phyloP scores from a whole-genome alignment of 2,797 vertebrate genomes.

The Crenuchus spilurus region DNA sequence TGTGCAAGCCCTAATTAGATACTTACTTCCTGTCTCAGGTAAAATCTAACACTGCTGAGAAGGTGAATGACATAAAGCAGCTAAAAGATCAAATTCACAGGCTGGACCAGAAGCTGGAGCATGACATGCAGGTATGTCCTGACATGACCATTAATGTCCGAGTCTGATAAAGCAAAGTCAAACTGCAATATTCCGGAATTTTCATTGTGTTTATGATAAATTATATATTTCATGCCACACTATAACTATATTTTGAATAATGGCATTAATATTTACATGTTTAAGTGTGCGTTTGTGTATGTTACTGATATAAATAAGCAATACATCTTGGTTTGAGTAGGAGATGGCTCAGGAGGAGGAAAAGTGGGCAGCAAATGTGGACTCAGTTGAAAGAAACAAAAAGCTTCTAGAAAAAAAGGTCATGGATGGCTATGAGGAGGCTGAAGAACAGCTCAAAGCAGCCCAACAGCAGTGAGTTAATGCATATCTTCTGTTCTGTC shows the following conservation, averaged over 20 bases:
- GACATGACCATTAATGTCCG: too few species aligned
- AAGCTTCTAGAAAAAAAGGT: slow-evolving; percentile 77
- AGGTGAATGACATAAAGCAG: slow-evolving; percentile 76
- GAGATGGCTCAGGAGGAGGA: slow-evolving; percentile 73
- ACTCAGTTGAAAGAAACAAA: slow-evolving; percentile 71
- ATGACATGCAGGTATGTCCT: slow-evolving; percentile 72
- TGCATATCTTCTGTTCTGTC: neutral
- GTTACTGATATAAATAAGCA: neutral
- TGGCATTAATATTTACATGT: too few species aligned
- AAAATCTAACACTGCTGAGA: slow-evolving; percentile 74
- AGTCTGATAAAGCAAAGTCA: too few species aligned
- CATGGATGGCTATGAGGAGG: slow-evolving; percentile 71
- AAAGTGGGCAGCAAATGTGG: slow-evolving; percentile 74
- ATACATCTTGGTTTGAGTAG: slow-evolving; percentile 57
- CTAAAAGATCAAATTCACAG: slow-evolving; percentile 78
- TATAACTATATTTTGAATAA: neutral
- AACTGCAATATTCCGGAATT: neutral
- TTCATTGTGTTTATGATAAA: neutral
- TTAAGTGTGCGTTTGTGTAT: too few species aligned
- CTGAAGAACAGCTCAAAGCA: slow-evolving; percentile 75
- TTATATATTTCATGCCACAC: neutral
- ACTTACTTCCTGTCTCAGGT: slow-evolving; percentile 62
- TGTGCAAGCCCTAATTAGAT: too few species aligned
- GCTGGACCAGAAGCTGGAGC: slow-evolving; percentile 73
- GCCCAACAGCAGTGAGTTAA: slow-evolving; percentile 74